Evolutionary conservation across 2,113 vertebrate genomes (phyloP), one percentile per base, ranked within the genome.

Genomic region (Sturnus vulgaris): DNA sequence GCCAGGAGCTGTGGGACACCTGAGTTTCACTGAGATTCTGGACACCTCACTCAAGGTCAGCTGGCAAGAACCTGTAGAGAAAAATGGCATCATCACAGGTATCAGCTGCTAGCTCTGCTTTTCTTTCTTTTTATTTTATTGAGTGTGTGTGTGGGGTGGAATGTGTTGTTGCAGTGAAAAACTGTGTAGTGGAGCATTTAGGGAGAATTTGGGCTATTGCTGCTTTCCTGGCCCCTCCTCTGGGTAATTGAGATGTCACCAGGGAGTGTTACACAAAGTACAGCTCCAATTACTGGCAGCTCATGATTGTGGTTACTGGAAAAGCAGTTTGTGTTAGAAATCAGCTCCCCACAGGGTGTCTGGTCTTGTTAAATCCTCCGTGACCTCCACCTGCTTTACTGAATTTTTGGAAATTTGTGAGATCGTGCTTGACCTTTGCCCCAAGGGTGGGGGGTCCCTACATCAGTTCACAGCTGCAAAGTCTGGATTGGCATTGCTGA

Each of bases 21-120:
- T 99, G 98, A 99, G 99, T 82, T 99, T 99, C 98, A 99, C 99
- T 0, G 99, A 99, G 98, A 99, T 99, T 95, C 97, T 99, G 97
- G 99, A 99, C 97, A 99, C 98, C 1, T 99, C 99, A 2, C 98
- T 99, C 88, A 98, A 98, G 97, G 99, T 99, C 98, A 99, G 99
- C 98, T 99, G 99, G 99, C 97, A 98, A 91, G 99, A 99, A 93
- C 99, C 99, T 52, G 95, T 98, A 73, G 98, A 99, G 97, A 99
- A 98, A 96, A 99, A 99, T 1, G 99, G 99, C 93, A 97, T 99
- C 90, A 97, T 99, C 94, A 99, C 97, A 76, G 99, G 99, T 86
- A 77, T 86, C 90, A 55, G n/a, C 71, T 68, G 61, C 71, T 69
- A 7, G 28, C 31, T 46, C n/a, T 24, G 23, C 8, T 19, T 50